Base-by-base conservation (phyloP, 2,888 invertebrate genomes). In the Vannuccia rotundouncinata region DNA sequence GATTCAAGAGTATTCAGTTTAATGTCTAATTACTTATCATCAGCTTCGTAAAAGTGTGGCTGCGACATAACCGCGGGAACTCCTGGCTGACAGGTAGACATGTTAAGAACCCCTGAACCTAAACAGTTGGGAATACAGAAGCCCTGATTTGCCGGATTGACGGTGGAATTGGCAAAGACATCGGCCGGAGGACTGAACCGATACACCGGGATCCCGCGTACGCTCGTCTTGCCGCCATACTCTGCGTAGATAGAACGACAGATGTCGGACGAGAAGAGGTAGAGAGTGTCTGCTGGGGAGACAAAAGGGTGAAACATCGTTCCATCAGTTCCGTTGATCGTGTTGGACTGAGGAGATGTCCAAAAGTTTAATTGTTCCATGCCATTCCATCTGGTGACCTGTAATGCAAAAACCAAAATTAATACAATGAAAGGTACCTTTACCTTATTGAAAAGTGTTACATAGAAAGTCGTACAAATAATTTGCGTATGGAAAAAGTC, bases 21-120 rank as follows among this genome's bases (percentile, higher is more conserved):
- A n/a, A n/a, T n/a, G n/a, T n/a, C n/a, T n/a, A n/a, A n/a, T n/a
- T n/a, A n/a, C n/a, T n/a, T n/a, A n/a, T n/a, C n/a, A 80, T 66
- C 66, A 82, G 78, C 1, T 81, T 80, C 66, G 85, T 84, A 84
- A 83, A 86, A 86, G 82, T 86, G 86, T 30, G 86, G 86, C 29
- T 84, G 82, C 0, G 86, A 86, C 28, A 84, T 82, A 0, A 84
- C 84, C 0, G 83, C 83, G 0, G 86, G 86, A 5, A 83, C 77
- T n/a, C 60, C 45, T 74, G 82, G 81, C 22, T 81, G 80, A 78
- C 82, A 82, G 31, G 79, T 74, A 29, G 84, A 84, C 29, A 85
- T 81, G 79, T 86, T 86, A 22, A 85, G 82, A 27, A 87, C 74
- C 0, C 87, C 87, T 13, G 83, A 82, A 1, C 84, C 84, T 28